Percentiles rank a stretch among this genome's conserved stretches.
Conservation (phyloP, 1,140 invertebrate species). For the Alviniconcha marisindica region DNA sequence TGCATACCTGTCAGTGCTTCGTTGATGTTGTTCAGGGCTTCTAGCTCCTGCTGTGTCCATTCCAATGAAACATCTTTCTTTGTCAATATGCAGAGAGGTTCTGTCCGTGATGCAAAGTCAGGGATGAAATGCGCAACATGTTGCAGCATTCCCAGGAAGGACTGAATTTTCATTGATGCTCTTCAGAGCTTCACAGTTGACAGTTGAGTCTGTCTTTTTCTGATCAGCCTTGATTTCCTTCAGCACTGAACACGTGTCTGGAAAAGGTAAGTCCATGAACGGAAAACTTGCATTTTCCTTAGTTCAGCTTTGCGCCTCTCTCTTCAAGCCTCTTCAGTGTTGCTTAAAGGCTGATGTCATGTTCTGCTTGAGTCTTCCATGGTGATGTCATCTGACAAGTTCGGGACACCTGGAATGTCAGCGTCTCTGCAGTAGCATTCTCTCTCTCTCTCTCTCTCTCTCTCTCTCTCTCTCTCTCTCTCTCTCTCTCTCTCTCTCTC, state of each 20-base stretch:
- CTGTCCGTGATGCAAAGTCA: constrained; percentile 45
- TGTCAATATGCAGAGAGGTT: constrained; percentile 54
- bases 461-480: no score
- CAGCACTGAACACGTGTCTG: constrained; percentile 46
- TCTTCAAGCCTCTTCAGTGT: constrained; percentile 35
- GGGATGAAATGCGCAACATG: no score
- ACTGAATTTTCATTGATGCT: constrained; percentile 46
- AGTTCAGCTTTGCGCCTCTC: constrained; percentile 49
- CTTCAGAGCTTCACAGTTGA: constrained; percentile 26
- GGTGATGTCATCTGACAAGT: no score
- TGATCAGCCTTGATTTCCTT: constrained; percentile 2
- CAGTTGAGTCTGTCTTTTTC: constrained; percentile 71
- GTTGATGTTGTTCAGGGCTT: constrained; percentile 51
- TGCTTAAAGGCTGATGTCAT: no score
- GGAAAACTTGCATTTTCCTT: constrained; percentile 49
- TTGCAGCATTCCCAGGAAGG: constrained; percentile 54
- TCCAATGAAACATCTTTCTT: constrained; percentile 46
- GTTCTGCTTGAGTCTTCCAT: no score
- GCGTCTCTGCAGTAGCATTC: no score
- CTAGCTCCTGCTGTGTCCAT: constrained; percentile 43
- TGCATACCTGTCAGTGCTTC: constrained; percentile 32
- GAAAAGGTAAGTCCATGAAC: constrained; percentile 45
- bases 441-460: no score
- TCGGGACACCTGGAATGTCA: no score
- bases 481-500: no score